Base-by-base conservation (phyloP, 2,113 vertebrate species). In the Aleadryas rufinucha region DNA sequence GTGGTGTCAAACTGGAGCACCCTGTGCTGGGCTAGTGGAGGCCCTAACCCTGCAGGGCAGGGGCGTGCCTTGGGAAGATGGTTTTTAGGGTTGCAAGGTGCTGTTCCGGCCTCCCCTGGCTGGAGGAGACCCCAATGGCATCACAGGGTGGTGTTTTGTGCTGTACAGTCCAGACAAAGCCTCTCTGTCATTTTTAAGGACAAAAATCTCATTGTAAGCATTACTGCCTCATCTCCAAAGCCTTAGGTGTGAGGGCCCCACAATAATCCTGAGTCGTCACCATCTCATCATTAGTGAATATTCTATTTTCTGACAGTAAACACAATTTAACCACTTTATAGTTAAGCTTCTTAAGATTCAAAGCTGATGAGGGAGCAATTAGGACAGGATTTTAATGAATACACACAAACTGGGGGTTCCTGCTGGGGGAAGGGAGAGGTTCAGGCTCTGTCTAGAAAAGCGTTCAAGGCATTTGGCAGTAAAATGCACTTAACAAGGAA, bases 311-410 rank as follows among this genome's bases (percentile, higher is more conserved):
- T 97, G 88, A 95, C 92, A 95, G 96, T 92, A 98, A 98, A 97
- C 85, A 96, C 94, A 97, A 90, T 97, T 97, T 97, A 98, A 97
- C 82, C 91, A 96, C 95, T 98, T 98, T 91, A 86, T 72, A 96
- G 84, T 80, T 97, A 95, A 97, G 90, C 88, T 97, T 95, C 93
- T 98, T 97, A 97, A 97, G 97, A 98, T 98, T 97, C 95, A 97
- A 97, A 96, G 95, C 96, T 97, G 97, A 97, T 96, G 95, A 98
- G 94, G 94, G 96, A 97, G 94, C 93, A 98, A 97, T 98, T 98
- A 98, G 81, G 90, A 84, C 56, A 83, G 94, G 81, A 93, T 97
- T 97, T 98, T 98, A 97, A 97, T 97, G 96, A 98, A 97, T 97
- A 91, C 89, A 95, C 90, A 95, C 49, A 85, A 97, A 97, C 95